Conservation (phyloP, 2,797 vertebrate species). For the Myoxocephalus aenaeus region DNA sequence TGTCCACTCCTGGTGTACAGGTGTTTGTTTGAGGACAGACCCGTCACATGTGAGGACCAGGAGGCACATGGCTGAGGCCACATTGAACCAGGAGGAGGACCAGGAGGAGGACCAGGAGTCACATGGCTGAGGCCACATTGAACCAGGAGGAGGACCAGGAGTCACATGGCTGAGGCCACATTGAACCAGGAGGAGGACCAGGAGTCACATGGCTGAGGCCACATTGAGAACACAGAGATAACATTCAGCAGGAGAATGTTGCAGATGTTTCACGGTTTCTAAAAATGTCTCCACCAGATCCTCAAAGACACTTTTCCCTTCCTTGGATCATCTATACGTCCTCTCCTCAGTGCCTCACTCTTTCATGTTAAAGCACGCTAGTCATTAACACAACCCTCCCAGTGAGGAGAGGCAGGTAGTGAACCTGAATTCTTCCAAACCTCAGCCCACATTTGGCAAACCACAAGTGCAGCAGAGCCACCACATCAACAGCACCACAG, state of each 20-base stretch:
- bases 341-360: constrained; percentile 10
- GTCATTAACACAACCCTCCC: constrained; percentile 43
- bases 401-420: constrained; percentile 38
- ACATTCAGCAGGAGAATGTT: neutral
- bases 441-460: constrained; percentile 59
- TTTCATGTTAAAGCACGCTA: constrained; percentile 48
- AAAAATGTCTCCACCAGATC: constrained; percentile 19
- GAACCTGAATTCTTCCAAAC: constrained; percentile 52
- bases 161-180: too few relatives aligned
- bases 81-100: too few relatives aligned
- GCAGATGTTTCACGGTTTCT: constrained; percentile 19
- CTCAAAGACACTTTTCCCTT: neutral
- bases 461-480: constrained; percentile 29
- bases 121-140: too few relatives aligned
- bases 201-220: neutral
- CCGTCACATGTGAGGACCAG: neutral
- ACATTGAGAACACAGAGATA: neutral
- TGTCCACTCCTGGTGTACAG: neutral
- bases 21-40: neutral
- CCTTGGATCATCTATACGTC: constrained; percentile 21
- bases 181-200: too few relatives aligned
- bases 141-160: too few relatives aligned
- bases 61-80: too few relatives aligned
- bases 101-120: too few relatives aligned
- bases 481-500: constrained; percentile 64